These are phyloP conservation scores for Octopus sinensis DNA, from an alignment of 1,140 invertebrate species.

Conservation along the genomic window DNA sequence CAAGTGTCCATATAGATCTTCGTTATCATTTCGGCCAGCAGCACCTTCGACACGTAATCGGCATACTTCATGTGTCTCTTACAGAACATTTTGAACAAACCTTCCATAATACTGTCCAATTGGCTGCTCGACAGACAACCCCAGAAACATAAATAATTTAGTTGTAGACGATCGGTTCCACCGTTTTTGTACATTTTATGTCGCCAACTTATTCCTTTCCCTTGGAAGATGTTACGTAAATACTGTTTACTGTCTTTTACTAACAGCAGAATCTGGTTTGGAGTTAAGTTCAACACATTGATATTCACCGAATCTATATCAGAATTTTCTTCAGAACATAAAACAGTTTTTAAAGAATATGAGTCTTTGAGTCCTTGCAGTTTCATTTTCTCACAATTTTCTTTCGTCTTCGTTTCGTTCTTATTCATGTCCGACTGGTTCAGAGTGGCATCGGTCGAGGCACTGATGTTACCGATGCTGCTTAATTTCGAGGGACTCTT, in stretches of 20 bases:
- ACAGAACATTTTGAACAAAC: not conserved
- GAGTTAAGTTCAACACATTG: not conserved
- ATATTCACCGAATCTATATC: not conserved
- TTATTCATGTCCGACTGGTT: not conserved
- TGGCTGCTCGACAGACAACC: not conserved
- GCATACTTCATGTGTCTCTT: not conserved
- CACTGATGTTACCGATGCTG: not conserved
- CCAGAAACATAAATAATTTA: not conserved
- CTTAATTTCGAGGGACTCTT: not conserved
- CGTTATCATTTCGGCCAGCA: not conserved
- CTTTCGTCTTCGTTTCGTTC: not conserved
- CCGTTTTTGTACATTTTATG: not conserved
- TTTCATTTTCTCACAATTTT: not conserved
- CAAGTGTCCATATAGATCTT: slow-evolving; percentile 1
- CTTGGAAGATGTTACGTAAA: not conserved
- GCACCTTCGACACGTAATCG: not conserved
- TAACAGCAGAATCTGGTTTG: not conserved
- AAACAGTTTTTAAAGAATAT: not conserved
- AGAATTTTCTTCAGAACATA: not conserved
- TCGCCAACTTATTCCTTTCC: not conserved
- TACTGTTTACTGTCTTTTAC: not conserved
- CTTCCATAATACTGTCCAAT: not conserved
- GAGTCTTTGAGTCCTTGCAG: not conserved
- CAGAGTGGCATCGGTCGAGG: not conserved
- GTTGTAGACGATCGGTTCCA: not conserved